Base-by-base conservation (phyloP, 2,888 invertebrate species). In the Morpho deidamia region DNA sequence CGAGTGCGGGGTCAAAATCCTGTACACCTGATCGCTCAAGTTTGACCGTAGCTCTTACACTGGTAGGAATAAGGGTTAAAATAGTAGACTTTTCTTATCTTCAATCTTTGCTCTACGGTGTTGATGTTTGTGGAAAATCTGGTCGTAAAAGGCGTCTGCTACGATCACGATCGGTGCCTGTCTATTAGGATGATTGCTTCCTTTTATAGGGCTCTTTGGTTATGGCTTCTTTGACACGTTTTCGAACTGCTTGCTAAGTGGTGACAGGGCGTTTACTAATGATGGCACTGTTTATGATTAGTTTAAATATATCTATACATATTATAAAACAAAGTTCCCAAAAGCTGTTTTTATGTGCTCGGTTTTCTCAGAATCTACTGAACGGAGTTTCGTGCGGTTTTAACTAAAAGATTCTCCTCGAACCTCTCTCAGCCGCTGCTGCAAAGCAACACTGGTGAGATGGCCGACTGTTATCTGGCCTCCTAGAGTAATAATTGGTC, bases 171-270 rank as follows among this genome's bases (percentile, higher is more conserved):
- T 48, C 41, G 42, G 41, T 49, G 60, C 61, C 65, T 53, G 61
- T 72, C 76, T 76, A 81, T 82, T 71, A 70, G 68, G 69, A 67
- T 78, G 76, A 81, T 80, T 81, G 77, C 68, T 32, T 43, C 79
- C 77, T 69, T 76, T 61, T 66, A 56, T 41, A 62, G 50, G 68
- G 61, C 39, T 37, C 48, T 12, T 35, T 43, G 11, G 32, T 32
- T 47, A 43, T 53, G 56, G 51, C 46, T 51, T 12, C 48, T 52
- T 51, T 49, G 55, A 55, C 51, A 51, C 54, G 45, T 45, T 48
- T 47, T 11, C 8, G 35, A 41, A 53, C 23, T 47, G 35, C 39
- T 41, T 46, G 39, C 33, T 54, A 50, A 39, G 35, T 35, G 11
- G 43, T 23, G 23, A 23, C 23, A 23, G 23, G n/a, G n/a, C 2